These are phyloP conservation scores for Ursus arctos DNA, from an alignment of 2,113 vertebrate species.

Conservation along the genomic window DNA sequence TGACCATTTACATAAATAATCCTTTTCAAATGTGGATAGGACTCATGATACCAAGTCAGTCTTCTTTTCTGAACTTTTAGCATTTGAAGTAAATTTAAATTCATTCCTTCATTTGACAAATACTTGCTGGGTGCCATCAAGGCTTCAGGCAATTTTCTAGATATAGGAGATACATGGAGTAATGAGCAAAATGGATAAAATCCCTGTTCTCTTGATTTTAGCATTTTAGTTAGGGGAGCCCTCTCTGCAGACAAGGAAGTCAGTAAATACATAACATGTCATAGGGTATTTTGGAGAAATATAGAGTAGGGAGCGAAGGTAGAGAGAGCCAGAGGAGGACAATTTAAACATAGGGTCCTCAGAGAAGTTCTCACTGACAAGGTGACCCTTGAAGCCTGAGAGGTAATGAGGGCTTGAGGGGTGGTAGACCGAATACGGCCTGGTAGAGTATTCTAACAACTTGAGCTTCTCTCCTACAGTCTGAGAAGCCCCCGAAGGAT, in stretches of 20 bases:
- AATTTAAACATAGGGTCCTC: background rate
- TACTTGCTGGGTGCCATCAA: background rate
- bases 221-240: background rate
- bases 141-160: conserved; percentile 9
- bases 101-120: background rate
- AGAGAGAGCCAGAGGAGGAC: no score
- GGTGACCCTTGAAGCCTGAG: background rate
- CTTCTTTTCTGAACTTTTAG: conserved; percentile 8
- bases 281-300: background rate
- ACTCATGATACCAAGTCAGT: background rate
- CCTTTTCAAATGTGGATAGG: background rate
- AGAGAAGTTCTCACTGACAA: background rate
- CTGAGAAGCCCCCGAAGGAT: background rate
- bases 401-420: background rate
- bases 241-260: background rate
- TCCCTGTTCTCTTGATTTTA: background rate
- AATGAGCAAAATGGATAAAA: background rate
- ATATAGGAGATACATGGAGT: background rate
- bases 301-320: accelerated
- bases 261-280: background rate
- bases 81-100: conserved; percentile 20
- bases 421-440: background rate
- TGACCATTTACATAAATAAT: conserved; percentile 53
- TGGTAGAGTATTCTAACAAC: background rate
- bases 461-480: background rate